Evolutionary conservation across 2,113 vertebrate genomes (phyloP).

Genomic region (Marcusenius ussheri): DNA sequence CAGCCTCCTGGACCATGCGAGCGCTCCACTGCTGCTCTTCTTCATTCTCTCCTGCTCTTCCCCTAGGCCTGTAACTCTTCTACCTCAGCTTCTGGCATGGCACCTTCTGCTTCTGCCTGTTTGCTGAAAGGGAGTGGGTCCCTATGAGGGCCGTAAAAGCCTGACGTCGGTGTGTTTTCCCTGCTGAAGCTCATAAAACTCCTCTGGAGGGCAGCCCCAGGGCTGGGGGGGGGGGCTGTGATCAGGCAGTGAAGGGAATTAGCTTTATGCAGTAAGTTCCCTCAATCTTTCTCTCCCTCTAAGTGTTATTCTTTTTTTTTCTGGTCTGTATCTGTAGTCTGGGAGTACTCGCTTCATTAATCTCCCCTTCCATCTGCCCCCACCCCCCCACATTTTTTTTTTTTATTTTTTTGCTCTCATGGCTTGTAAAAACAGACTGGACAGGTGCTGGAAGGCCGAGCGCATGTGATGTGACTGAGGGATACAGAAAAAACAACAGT

Average conservation of each 20-base stretch:
- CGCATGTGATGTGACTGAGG: conserved; percentile 28
- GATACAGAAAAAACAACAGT: conserved; percentile 21
- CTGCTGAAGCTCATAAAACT: conserved; percentile 22
- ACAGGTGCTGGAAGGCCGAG: conserved; percentile 50
- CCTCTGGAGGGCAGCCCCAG: background rate
- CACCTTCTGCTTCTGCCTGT: background rate
- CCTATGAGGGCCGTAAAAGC: background rate
- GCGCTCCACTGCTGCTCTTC: background rate
- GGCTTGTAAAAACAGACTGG: conserved; percentile 36
- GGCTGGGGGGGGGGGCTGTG: background rate
- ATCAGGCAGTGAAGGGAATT: background rate
- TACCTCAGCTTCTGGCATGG: background rate
- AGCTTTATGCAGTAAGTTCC: conserved; percentile 6
- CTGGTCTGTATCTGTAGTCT: background rate
- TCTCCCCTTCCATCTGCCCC: conserved; percentile 16
- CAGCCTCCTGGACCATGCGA: background rate
- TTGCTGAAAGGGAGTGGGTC: background rate
- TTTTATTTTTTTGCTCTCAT: conserved; percentile 19
- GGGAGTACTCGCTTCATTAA: conserved; percentile 16
- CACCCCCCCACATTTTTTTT: conserved; percentile 3
- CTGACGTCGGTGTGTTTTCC: conserved; percentile 15
- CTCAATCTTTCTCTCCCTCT: background rate
- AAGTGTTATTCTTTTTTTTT: conserved; percentile 9
- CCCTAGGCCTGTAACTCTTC: background rate
- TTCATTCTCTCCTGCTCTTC: conserved; percentile 7